Evolutionary conservation across 2,113 vertebrate species (phyloP).

Genomic region (Perca fluviatilis): DNA sequence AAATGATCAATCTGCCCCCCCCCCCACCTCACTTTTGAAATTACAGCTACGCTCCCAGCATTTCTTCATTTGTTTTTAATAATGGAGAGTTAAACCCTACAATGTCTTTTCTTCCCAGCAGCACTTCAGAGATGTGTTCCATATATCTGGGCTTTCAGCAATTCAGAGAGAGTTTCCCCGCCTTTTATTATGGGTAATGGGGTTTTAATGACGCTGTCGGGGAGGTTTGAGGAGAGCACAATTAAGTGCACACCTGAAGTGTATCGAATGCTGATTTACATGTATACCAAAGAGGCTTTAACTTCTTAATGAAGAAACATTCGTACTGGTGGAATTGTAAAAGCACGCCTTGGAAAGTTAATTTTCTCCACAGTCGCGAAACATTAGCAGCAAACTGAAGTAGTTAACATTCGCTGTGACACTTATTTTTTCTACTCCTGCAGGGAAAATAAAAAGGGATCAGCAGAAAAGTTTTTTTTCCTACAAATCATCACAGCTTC

Average conservation of each 20-base stretch:
- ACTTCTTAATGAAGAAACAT: constrained; percentile 68
- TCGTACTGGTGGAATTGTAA: constrained; percentile 27
- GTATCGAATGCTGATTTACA: constrained; percentile 59
- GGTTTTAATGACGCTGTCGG: constrained; percentile 72
- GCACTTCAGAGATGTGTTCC: constrained; percentile 24
- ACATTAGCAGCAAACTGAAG: constrained; percentile 46
- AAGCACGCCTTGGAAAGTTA: constrained; percentile 35
- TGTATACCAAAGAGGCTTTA: constrained; percentile 50
- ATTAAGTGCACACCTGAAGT: constrained; percentile 74
- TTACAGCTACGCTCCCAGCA: not conserved
- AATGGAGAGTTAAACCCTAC: not conserved
- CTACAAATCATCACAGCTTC: constrained; percentile 47
- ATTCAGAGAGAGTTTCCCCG: constrained; percentile 37
- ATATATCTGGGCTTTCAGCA: constrained; percentile 43
- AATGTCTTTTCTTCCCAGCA: constrained; percentile 17
- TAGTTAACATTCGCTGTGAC: constrained; percentile 25
- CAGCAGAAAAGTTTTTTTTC: constrained; percentile 8
- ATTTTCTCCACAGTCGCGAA: constrained; percentile 20
- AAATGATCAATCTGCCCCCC: no score
- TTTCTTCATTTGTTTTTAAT: constrained; percentile 55
- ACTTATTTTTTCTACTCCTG: constrained; percentile 32
- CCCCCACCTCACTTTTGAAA: no score
- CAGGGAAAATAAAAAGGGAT: constrained; percentile 42
- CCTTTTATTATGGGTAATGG: constrained; percentile 67
- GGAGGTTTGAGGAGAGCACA: constrained; percentile 57